Conservation (phyloP, 37 sponge, comb jelly and placozoan genomes). For the Spongilla lacustris region DNA sequence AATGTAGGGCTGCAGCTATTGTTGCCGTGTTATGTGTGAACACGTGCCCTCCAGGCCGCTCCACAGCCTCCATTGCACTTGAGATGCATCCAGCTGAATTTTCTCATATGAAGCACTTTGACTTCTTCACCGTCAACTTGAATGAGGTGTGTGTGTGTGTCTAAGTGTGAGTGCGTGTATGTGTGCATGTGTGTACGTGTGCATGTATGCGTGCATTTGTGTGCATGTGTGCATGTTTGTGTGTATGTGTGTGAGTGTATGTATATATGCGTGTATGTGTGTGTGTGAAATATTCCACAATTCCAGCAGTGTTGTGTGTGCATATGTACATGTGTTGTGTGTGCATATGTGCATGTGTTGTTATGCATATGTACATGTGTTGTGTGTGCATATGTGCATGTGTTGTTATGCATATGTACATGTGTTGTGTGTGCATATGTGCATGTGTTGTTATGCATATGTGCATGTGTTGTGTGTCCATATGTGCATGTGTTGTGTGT, state of each 20-base stretch:
- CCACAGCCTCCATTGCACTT: constrained; percentile 69
- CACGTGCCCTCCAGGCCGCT: constrained; percentile 37
- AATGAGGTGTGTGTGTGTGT: constrained; percentile 36
- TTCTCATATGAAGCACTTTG: constrained; percentile 25
- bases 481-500: neutral
- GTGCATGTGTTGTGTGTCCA: too few relatives aligned
- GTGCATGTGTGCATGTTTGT: neutral
- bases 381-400: neutral
- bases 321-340: neutral
- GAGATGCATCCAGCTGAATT: constrained; percentile 45
- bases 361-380: neutral
- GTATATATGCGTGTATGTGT: neutral
- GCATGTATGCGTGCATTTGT: neutral
- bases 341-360: neutral
- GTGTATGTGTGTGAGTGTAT: neutral
- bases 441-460: too few relatives aligned
- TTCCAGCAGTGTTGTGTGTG: constrained; percentile 6
- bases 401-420: too few relatives aligned
- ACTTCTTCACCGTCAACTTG: constrained; percentile 62
- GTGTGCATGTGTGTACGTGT: neutral
- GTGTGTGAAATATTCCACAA: too few relatives aligned
- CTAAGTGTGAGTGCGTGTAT: neutral
- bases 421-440: constrained; percentile 17
- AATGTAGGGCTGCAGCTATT: constrained; percentile 24
- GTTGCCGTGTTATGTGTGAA: neutral